Base-by-base conservation (phyloP, 2,113 vertebrate genomes). In the Marmota flaviventris region DNA sequence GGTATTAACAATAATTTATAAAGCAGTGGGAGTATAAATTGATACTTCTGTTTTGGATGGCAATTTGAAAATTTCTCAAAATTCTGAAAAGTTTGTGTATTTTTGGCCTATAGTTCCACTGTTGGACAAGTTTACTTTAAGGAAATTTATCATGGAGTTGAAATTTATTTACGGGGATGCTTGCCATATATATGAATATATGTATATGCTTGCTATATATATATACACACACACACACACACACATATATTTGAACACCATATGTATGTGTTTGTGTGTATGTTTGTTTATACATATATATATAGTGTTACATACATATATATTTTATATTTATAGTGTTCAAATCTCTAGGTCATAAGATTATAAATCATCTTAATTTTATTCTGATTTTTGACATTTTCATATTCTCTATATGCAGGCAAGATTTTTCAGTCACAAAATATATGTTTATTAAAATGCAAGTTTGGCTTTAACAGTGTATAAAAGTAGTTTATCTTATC, bases 301-400 rank as follows among this genome's bases (percentile, higher is more conserved):
- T 53, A 53, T 16, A 16, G 3, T 51, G 48, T 51, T 51, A 53
- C 51, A 53, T 53, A 53, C 51, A n/a, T 88, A 51, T 39, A 2
- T 56, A 45, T 45, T 45, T 45, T 45, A 67, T 24, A 27, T 69
- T 2, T 51, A 78, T 73, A n/a, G 17, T 85, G 51, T 34, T 82
- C 32, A 72, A 0, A 83, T 89, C 39, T 93, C 75, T 92, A 58
- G 22, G n/a, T 95, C 11, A 34, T 96, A 87, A 90, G 48, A 77
- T 93, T 95, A 83, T 94, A 22, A 67, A 51, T 81, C 65, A 61
- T 22, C 86, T 86, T 89, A 67, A 86, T 83, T 93, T 97, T 91
- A 48, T 91, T 89, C 29, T 83, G 10, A n/a, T 81, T 96, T 87
- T 89, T 76, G 42, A 73, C 87, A 85, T 94, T 89, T 87, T 65